phyloP scores from a whole-genome alignment of 2,888 invertebrate genomes.

The Congeria kusceri region DNA sequence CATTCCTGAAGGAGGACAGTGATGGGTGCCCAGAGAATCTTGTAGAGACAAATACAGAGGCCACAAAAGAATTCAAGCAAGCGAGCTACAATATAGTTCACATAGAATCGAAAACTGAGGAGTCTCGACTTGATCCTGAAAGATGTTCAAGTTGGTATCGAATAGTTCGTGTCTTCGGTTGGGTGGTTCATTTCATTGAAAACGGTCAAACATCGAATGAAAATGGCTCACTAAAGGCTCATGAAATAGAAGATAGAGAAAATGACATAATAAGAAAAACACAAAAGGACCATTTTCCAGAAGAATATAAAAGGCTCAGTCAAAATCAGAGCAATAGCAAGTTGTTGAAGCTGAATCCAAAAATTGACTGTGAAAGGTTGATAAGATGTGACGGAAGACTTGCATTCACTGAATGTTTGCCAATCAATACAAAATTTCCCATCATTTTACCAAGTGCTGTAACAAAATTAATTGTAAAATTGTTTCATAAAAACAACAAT shows the following conservation, averaged over 20 bases:
- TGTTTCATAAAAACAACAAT: slow-evolving; percentile 21
- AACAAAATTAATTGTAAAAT: slow-evolving; percentile 34
- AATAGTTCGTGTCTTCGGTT: slow-evolving; percentile 3
- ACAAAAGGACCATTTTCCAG: slow-evolving; percentile 17
- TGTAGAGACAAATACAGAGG: too few relatives aligned
- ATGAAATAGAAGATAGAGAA: slow-evolving; percentile 12
- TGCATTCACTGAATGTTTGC: slow-evolving; percentile 28
- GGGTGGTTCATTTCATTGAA: slow-evolving; percentile 20
- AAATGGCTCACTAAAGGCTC: not conserved
- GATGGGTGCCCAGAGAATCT: slow-evolving; percentile 24
- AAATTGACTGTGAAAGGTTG: slow-evolving; percentile 19
- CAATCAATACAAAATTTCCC: slow-evolving; percentile 26
- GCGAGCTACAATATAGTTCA: not conserved
- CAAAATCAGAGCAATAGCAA: slow-evolving; percentile 20
- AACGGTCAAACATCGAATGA: not conserved
- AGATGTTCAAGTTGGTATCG: slow-evolving; percentile 17
- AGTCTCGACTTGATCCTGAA: slow-evolving; percentile 5
- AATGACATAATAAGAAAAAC: slow-evolving; percentile 16
- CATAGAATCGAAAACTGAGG: not conserved
- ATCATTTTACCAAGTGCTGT: slow-evolving; percentile 35
- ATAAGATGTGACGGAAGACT: slow-evolving; percentile 4
- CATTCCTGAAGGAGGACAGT: not conserved
- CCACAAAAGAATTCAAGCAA: too few relatives aligned
- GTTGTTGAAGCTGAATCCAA: slow-evolving; percentile 19
- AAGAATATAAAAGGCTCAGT: slow-evolving; percentile 22